Conservation (phyloP, 1,140 invertebrate genomes). For the Potamilus streckersoni region DNA sequence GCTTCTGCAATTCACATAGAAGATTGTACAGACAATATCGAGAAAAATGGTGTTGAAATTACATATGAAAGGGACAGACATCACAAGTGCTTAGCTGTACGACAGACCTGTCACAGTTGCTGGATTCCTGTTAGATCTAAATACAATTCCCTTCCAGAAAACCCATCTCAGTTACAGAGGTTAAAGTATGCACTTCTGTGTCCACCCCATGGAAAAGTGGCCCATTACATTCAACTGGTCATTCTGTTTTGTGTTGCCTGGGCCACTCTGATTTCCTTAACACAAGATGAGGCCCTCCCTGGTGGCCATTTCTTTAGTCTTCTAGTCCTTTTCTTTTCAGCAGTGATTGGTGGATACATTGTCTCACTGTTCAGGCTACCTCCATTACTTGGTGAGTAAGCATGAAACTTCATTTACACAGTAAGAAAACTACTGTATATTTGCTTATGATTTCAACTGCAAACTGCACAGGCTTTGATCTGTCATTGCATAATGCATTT, state of each 20-base stretch:
- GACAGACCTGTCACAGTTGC: slow-evolving; percentile 25
- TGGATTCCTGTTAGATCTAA: slow-evolving; percentile 41
- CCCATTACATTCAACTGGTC: slow-evolving; percentile 47
- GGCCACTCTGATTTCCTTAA: slow-evolving; percentile 80
- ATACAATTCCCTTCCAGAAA: slow-evolving; percentile 45
- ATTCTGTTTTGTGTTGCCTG: slow-evolving; percentile 77
- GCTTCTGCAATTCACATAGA: no score
- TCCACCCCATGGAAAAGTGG: slow-evolving; percentile 63
- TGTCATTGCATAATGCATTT: not conserved
- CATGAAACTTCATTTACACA: not conserved
- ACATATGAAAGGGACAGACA: no score
- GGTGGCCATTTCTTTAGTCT: slow-evolving; percentile 86
- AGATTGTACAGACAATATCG: no score
- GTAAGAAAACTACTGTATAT: not conserved
- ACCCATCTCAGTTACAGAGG: slow-evolving; percentile 34
- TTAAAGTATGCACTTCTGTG: slow-evolving; percentile 58
- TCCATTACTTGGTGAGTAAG: slow-evolving; percentile 72
- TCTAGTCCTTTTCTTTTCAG: slow-evolving; percentile 72
- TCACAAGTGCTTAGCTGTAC: slow-evolving; percentile 24
- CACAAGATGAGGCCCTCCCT: slow-evolving; percentile 79
- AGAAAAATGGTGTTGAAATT: no score
- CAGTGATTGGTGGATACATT: slow-evolving; percentile 85
- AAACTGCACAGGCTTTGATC: no score
- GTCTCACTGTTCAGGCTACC: slow-evolving; percentile 83
- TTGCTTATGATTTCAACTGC: no score